Percentiles rank a stretch among this genome's conserved stretches.
phyloP scores from a whole-genome alignment of 2,888 invertebrate species.

The Epirrhoe tristata region DNA sequence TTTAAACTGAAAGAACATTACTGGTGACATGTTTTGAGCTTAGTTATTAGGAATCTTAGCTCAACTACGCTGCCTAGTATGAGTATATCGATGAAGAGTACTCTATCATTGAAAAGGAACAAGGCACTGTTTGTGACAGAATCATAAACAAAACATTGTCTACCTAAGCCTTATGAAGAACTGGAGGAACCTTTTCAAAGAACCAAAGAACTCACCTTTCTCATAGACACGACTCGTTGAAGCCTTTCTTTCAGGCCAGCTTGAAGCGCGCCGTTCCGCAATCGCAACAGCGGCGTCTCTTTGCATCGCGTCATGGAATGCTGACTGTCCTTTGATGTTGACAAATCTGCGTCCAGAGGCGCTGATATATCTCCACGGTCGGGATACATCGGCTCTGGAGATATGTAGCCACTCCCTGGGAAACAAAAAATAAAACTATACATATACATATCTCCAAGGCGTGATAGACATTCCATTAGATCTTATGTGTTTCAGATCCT shows the following conservation, averaged over 20 bases:
- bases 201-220: slow-evolving; percentile 65
- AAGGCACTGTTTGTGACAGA: neutral
- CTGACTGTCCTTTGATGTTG: slow-evolving; percentile 59
- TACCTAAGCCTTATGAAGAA: neutral
- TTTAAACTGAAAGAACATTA: too few relatives aligned
- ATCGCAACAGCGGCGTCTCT: slow-evolving; percentile 81
- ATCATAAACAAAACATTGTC: neutral
- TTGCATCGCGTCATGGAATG: slow-evolving; percentile 53
- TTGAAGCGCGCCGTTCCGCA: slow-evolving; percentile 89
- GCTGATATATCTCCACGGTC: slow-evolving; percentile 81
- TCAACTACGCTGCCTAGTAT: too few relatives aligned
- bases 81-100: neutral
- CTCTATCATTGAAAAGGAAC: too few relatives aligned
- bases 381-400: slow-evolving; percentile 87
- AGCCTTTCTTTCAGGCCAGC: slow-evolving; percentile 87
- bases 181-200: slow-evolving; percentile 4
- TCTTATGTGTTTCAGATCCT: too few relatives aligned
- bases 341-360: slow-evolving; percentile 65
- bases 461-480: too few relatives aligned
- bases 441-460: too few relatives aligned
- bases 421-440: slow-evolving; percentile 14
- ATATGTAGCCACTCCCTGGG: slow-evolving; percentile 84
- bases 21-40: neutral
- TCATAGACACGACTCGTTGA: slow-evolving; percentile 80
- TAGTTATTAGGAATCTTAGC: neutral